phyloP scores from a whole-genome alignment of 2,113 vertebrate species.

The Potamarius usumacintae region DNA sequence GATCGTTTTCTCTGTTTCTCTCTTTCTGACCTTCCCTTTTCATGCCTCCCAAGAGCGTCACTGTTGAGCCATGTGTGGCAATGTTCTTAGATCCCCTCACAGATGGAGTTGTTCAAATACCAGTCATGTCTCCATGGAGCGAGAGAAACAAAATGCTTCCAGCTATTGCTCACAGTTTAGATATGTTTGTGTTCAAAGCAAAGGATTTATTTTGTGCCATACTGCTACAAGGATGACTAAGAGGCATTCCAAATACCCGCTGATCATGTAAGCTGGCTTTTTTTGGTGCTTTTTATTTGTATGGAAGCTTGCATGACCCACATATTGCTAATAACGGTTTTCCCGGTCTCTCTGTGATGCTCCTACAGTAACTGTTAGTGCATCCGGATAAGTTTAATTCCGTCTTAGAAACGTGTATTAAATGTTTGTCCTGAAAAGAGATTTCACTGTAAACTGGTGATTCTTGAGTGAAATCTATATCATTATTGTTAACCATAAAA shows the following conservation, averaged over 20 bases:
- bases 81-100: slow-evolving; percentile 25
- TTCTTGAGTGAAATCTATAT: not conserved
- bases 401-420: slow-evolving; percentile 16
- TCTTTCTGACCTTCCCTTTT: not conserved
- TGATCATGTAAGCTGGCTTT: slow-evolving; percentile 1
- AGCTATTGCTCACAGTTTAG: slow-evolving; percentile 26
- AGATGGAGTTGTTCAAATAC: slow-evolving; percentile 33
- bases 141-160: slow-evolving; percentile 26
- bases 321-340: slow-evolving; percentile 15
- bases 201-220: slow-evolving; percentile 2
- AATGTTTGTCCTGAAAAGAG: not conserved
- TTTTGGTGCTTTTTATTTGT: not conserved
- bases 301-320: not conserved
- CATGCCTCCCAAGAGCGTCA: not conserved
- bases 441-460: not conserved
- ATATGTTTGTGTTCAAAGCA: slow-evolving; percentile 21
- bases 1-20: not conserved
- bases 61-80: slow-evolving; percentile 5
- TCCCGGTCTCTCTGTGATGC: not conserved
- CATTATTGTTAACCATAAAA: not conserved
- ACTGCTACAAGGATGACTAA: slow-evolving; percentile 13
- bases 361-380: not conserved
- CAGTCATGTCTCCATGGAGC: slow-evolving; percentile 27
- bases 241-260: not conserved
- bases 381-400: not conserved